A percentile compares a stretch with the other conserved stretches of the same genome.
These are phyloP conservation scores for Pantherophis alleghaniensis DNA, from an alignment of 2,797 vertebrate genomes.

Conservation along the genomic window DNA sequence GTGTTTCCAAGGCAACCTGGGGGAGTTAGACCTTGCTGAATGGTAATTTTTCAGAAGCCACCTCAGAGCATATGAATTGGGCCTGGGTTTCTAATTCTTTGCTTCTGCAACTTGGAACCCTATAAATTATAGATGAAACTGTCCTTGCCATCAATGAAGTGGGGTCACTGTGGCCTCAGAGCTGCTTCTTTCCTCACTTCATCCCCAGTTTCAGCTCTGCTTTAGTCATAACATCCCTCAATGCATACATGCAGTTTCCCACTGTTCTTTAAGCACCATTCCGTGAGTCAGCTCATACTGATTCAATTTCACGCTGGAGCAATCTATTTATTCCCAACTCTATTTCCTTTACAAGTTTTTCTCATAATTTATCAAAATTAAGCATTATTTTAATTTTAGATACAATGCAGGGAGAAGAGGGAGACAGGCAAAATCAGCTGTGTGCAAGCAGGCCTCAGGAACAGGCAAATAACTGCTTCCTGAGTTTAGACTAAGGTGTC, in stretches of 20 bases:
- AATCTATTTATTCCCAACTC: conserved; percentile 46
- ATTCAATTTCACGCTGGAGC: conserved; percentile 61
- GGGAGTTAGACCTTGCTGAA: background rate
- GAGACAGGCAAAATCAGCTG: background rate
- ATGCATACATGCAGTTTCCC: conserved; percentile 39
- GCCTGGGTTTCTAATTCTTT: background rate
- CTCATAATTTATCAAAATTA: conserved; percentile 54
- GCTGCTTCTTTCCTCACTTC: conserved; percentile 52
- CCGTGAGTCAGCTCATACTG: conserved; percentile 44
- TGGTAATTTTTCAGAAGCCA: background rate
- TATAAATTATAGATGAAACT: background rate
- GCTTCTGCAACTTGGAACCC: too few relatives aligned
- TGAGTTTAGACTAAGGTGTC: rapidly evolving
- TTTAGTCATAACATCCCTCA: conserved; percentile 40
- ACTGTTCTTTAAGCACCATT: conserved; percentile 50
- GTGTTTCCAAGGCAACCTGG: background rate
- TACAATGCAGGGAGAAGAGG: background rate
- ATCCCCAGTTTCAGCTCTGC: conserved; percentile 46
- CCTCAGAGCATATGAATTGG: background rate
- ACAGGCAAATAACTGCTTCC: background rate
- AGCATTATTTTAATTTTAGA: conserved; percentile 57
- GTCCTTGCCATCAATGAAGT: background rate
- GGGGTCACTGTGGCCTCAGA: conserved; percentile 37
- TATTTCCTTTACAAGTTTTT: conserved; percentile 28
- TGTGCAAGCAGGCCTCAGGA: background rate